Conservation (phyloP, 2,797 vertebrate species). For the Chaetodon trifasciatus region DNA sequence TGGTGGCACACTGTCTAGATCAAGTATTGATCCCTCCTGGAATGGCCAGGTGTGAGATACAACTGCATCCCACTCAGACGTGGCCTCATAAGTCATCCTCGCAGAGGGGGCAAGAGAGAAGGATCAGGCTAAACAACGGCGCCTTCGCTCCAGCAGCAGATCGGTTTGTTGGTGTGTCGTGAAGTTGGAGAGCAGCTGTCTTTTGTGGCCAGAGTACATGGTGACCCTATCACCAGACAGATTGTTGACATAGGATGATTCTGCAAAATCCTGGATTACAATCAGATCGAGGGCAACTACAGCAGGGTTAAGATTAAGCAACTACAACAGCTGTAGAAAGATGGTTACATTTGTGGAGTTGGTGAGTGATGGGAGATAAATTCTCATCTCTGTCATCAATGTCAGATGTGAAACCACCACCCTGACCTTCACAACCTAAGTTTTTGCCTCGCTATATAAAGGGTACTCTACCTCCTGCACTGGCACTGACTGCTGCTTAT, state of each 20-base stretch:
- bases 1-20: conserved; percentile 66
- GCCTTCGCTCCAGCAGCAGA: neutral
- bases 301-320: neutral
- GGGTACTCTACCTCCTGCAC: neutral
- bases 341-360: neutral
- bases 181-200: neutral
- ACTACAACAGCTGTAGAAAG: neutral
- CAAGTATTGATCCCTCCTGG: conserved; percentile 73
- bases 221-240: neutral
- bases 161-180: conserved; percentile 5
- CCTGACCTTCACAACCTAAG: neutral
- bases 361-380: neutral
- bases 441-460: neutral
- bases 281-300: neutral
- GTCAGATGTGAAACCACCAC: neutral
- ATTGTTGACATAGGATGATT: neutral
- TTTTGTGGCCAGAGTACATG: neutral
- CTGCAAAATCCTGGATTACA: neutral
- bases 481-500: neutral
- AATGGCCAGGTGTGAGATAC: conserved; percentile 63
- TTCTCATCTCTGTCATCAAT: conserved; percentile 15
- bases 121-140: neutral
- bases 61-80: conserved; percentile 56
- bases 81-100: conserved; percentile 57
- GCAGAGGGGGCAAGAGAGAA: conserved; percentile 30